phyloP scores from a whole-genome alignment of 23 tunicate species.

The Phallusia fumigata region DNA sequence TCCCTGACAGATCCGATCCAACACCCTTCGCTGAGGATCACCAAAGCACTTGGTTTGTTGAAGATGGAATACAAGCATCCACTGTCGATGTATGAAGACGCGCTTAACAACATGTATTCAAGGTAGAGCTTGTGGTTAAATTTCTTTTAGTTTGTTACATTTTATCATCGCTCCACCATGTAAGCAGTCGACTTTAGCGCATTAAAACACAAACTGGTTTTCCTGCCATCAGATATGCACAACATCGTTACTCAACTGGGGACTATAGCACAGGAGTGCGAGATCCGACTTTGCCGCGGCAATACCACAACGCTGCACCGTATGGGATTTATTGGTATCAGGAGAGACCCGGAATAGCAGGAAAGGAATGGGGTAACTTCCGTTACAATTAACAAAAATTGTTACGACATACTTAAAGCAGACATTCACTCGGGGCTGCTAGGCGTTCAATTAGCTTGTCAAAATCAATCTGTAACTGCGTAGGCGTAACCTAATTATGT shows the following conservation, averaged over 20 bases:
- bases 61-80: slow-evolving; percentile 85
- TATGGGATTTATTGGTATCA: slow-evolving; percentile 49
- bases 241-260: slow-evolving; percentile 17
- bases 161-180: no score
- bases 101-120: slow-evolving; percentile 44
- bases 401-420: no score
- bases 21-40: slow-evolving; percentile 49
- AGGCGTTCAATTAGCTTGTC: no score
- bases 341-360: slow-evolving; percentile 51
- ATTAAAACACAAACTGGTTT: no score
- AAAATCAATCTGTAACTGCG: no score
- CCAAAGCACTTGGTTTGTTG: slow-evolving; percentile 61
- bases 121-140: slow-evolving; percentile 22
- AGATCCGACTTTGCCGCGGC: slow-evolving; percentile 59
- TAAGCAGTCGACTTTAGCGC: no score
- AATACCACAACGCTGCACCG: slow-evolving; percentile 29
- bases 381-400: not conserved
- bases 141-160: not conserved
- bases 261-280: not conserved
- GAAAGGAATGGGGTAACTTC: slow-evolving; percentile 63
- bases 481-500: no score
- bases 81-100: slow-evolving; percentile 76
- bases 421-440: no score
- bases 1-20: slow-evolving; percentile 48
- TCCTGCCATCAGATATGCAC: slow-evolving; percentile 1